Evolutionary conservation across 2,888 invertebrate genomes (phyloP).

Genomic region (Allygus modestus): DNA sequence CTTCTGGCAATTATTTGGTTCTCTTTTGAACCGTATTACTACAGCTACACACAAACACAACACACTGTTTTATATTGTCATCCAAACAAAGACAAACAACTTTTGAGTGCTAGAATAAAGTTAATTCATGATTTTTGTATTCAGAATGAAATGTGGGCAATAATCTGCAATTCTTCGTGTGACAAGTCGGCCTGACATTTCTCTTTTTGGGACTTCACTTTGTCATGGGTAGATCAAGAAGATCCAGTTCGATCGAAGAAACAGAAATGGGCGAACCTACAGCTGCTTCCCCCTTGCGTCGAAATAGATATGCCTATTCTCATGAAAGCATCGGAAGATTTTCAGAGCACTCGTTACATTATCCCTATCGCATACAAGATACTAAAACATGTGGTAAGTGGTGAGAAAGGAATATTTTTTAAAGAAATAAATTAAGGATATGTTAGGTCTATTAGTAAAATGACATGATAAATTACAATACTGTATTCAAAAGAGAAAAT

Average conservation of each 20-base stretch:
- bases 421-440: conserved; percentile 23
- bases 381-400: conserved; percentile 46
- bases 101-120: too few relatives aligned
- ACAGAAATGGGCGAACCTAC: conserved; percentile 61
- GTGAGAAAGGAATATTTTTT: conserved; percentile 19
- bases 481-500: background rate
- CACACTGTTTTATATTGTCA: too few relatives aligned
- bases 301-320: conserved; percentile 68
- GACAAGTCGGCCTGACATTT: background rate
- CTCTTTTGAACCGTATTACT: too few relatives aligned
- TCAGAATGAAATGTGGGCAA: conserved; percentile 5
- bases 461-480: too few relatives aligned
- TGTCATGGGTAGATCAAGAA: conserved; percentile 55
- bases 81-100: too few relatives aligned
- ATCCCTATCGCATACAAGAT: conserved; percentile 67
- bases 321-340: conserved; percentile 70
- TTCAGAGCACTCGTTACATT: conserved; percentile 71
- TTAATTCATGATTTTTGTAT: conserved; percentile 2
- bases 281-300: conserved; percentile 65
- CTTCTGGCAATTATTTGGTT: too few relatives aligned
- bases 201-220: background rate
- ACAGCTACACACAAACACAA: too few relatives aligned
- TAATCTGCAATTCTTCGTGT: background rate
- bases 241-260: conserved; percentile 44
- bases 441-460: background rate